A percentile compares a stretch with the other conserved stretches of the same genome.
These are phyloP conservation scores for Eupithecia vulgata DNA, from an alignment of 2,888 invertebrate genomes.

Conservation along the genomic window DNA sequence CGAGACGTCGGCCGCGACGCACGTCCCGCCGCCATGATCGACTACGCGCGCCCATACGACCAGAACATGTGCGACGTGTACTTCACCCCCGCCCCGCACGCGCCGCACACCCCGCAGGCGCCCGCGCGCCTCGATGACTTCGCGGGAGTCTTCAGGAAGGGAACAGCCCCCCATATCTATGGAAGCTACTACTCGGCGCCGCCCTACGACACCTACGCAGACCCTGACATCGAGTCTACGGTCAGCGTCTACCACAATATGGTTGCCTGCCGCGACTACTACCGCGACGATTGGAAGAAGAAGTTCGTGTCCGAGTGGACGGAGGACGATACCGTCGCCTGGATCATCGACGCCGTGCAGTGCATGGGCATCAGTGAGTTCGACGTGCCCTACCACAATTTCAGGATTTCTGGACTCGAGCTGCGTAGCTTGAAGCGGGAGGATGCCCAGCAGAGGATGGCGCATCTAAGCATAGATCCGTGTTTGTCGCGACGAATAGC, in stretches of 20 bases:
- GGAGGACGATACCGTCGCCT: constrained; percentile 83
- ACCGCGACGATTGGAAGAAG: constrained; percentile 79
- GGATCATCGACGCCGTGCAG: constrained; percentile 76
- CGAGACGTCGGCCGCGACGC: constrained; percentile 61
- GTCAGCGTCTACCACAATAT: constrained; percentile 74
- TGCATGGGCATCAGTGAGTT: constrained; percentile 69
- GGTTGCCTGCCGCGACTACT: constrained; percentile 68
- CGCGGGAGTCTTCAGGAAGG: constrained; percentile 74
- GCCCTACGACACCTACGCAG: constrained; percentile 69
- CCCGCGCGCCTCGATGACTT: constrained; percentile 78
- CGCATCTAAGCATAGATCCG: constrained; percentile 65
- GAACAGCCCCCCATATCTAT: constrained; percentile 69
- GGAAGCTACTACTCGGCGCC: constrained; percentile 71
- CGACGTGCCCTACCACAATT: constrained; percentile 75
- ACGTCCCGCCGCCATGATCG: constrained; percentile 69
- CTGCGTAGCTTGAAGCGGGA: constrained; percentile 69
- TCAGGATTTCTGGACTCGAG: constrained; percentile 69
- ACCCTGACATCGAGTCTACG: constrained; percentile 70
- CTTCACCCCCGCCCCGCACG: constrained; percentile 57
- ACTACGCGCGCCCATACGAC: constrained; percentile 78
- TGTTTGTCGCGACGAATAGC: constrained; percentile 63
- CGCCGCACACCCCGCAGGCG: constrained; percentile 58
- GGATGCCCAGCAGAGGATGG: constrained; percentile 68
- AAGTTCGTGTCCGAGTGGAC: constrained; percentile 83
- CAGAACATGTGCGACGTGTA: constrained; percentile 77